phyloP scores from a whole-genome alignment of 2,888 invertebrate species.

The Caenorhabditis parvicauda region DNA sequence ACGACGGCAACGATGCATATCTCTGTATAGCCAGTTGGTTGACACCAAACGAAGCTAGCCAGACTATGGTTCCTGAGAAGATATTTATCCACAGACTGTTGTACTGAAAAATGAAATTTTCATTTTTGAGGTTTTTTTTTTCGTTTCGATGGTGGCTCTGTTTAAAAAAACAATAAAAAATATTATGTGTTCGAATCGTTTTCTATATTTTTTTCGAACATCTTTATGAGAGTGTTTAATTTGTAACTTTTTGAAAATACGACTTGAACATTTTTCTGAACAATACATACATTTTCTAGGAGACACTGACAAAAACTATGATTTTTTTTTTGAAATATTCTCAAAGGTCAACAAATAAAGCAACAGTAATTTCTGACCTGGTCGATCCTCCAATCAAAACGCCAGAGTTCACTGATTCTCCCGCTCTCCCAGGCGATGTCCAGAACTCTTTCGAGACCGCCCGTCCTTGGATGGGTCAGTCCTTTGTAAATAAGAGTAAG shows the following conservation, averaged over 20 bases:
- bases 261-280: not conserved
- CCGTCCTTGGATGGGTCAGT: constrained; percentile 43
- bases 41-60: constrained; percentile 54
- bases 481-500: constrained; percentile 44
- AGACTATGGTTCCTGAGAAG: constrained; percentile 47
- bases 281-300: not conserved
- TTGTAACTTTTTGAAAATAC: not conserved
- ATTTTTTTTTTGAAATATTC: no score
- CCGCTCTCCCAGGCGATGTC: constrained; percentile 43
- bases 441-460: constrained; percentile 41
- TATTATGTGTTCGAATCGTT: no score
- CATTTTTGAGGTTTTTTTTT: no score
- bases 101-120: constrained; percentile 40
- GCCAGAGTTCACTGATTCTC: constrained; percentile 35
- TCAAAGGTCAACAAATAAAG: no score
- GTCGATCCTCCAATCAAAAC: constrained; percentile 35
- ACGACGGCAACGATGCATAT: constrained; percentile 45
- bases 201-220: not conserved
- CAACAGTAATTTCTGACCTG: constrained; percentile 12
- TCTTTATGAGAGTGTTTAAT: no score
- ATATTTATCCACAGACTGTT: constrained; percentile 54
- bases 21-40: constrained; percentile 55
- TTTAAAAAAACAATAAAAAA: no score
- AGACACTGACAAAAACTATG: not conserved
- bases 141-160: no score